phyloP scores from a whole-genome alignment of 1,140 invertebrate species.

The Trachymyrmex septentrionalis region DNA sequence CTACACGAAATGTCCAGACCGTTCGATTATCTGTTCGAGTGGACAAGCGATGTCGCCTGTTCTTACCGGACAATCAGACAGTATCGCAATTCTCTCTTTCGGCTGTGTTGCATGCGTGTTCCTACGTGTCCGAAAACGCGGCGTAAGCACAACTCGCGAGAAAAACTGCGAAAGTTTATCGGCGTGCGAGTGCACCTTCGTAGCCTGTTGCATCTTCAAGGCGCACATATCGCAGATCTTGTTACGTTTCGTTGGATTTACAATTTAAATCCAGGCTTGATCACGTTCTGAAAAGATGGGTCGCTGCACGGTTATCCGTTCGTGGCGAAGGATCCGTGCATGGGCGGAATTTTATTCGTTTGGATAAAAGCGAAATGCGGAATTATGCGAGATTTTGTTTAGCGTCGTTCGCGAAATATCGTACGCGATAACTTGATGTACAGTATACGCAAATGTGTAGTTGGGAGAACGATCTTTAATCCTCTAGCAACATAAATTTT shows the following conservation, averaged over 20 bases:
- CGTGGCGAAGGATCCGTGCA: constrained; percentile 10
- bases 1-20: constrained; percentile 45
- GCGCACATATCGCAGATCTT: constrained; percentile 26
- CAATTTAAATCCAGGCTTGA: constrained; percentile 67
- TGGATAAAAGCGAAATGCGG: constrained; percentile 11
- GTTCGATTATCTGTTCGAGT: constrained; percentile 77
- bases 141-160: constrained; percentile 18
- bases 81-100: constrained; percentile 73
- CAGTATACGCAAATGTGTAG: not conserved
- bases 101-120: constrained; percentile 6
- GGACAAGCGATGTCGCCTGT: constrained; percentile 65
- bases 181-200: constrained; percentile 44
- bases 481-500: too few relatives aligned
- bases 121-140: constrained; percentile 26
- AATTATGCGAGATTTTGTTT: constrained; percentile 57
- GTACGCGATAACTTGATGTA: not conserved
- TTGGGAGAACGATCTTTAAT: not conserved
- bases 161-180: constrained; percentile 35
- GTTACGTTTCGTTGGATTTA: constrained; percentile 65
- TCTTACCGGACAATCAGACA: constrained; percentile 71
- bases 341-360: constrained; percentile 46
- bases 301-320: constrained; percentile 4
- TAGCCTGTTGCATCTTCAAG: constrained; percentile 71
- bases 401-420: not conserved
- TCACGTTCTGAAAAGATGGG: constrained; percentile 41